These are phyloP conservation scores for Synanthedon andrenaeformis DNA, from an alignment of 2,888 invertebrate species.

Conservation along the genomic window DNA sequence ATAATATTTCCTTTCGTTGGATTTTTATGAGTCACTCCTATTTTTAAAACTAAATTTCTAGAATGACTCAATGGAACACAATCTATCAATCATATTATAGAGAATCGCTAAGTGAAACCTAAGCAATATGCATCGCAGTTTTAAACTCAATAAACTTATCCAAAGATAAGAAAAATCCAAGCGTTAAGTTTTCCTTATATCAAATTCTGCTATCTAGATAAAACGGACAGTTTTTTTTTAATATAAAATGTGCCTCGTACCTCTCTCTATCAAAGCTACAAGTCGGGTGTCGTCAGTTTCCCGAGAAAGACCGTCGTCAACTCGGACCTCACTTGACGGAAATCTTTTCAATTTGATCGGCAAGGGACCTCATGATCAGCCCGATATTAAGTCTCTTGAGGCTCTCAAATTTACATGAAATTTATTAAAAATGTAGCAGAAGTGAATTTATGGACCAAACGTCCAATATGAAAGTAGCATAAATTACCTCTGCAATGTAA, in stretches of 20 bases:
- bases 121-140: no score
- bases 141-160: no score
- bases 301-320: slow-evolving; percentile 54
- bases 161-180: no score
- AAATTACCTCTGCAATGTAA: slow-evolving; percentile 20
- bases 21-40: no score
- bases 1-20: no score
- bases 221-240: slow-evolving; percentile 14
- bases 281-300: slow-evolving; percentile 38
- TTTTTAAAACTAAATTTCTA: no score
- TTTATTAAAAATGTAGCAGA: slow-evolving; percentile 55
- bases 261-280: slow-evolving; percentile 42
- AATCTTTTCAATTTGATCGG: slow-evolving; percentile 56
- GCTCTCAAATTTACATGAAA: slow-evolving; percentile 57
- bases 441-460: slow-evolving; percentile 9
- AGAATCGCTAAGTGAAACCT: no score
- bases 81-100: no score
- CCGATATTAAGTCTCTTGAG: slow-evolving; percentile 47
- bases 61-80: no score
- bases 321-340: slow-evolving; percentile 47
- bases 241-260: slow-evolving; percentile 42
- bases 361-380: slow-evolving; percentile 32
- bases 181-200: no score
- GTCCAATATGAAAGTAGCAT: slow-evolving; percentile 27
- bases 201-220: no score